A percentile compares a stretch with the other conserved stretches of the same genome.
phyloP scores from a whole-genome alignment of 2,797 vertebrate genomes.

The Eospalax fontanierii region DNA sequence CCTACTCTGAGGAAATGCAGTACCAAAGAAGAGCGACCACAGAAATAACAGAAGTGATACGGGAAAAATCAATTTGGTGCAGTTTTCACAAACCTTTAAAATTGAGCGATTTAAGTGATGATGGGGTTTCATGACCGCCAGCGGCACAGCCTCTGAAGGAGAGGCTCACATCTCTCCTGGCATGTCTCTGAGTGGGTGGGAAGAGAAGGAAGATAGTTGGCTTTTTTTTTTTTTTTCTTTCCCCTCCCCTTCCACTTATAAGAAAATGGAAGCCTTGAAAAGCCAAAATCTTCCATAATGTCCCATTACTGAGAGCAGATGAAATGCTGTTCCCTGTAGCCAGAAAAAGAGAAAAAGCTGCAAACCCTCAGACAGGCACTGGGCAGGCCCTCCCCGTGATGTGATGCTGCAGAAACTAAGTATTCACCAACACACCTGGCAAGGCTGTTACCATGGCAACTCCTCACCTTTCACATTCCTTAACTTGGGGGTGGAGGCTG shows the following conservation, averaged over 20 bases:
- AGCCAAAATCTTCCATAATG: constrained; percentile 67
- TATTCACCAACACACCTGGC: constrained; percentile 69
- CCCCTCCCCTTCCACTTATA: constrained; percentile 58
- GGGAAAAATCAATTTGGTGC: constrained; percentile 78
- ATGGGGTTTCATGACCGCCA: constrained; percentile 69
- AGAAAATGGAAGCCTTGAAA: constrained; percentile 76
- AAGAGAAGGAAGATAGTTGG: constrained; percentile 17
- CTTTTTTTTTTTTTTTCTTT: not conserved
- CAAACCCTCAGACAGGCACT: not conserved
- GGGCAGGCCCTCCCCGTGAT: not conserved
- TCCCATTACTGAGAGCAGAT: constrained; percentile 75
- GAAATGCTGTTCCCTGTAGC: constrained; percentile 64
- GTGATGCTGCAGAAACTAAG: not conserved
- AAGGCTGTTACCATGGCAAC: constrained; percentile 75
- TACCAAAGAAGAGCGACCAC: constrained; percentile 62
- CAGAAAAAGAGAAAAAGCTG: not conserved
- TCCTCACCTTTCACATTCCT: constrained; percentile 80
- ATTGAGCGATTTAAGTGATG: constrained; percentile 76
- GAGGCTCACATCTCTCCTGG: constrained; percentile 51
- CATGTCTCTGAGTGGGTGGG: constrained; percentile 56
- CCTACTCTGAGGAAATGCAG: constrained; percentile 40
- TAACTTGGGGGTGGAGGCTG: constrained; percentile 68
- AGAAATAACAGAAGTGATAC: constrained; percentile 72
- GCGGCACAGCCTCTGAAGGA: constrained; percentile 48
- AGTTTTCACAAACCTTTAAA: constrained; percentile 80